Conservation (phyloP, 2,113 vertebrate species). For the Psilopogon haemacephalus region DNA sequence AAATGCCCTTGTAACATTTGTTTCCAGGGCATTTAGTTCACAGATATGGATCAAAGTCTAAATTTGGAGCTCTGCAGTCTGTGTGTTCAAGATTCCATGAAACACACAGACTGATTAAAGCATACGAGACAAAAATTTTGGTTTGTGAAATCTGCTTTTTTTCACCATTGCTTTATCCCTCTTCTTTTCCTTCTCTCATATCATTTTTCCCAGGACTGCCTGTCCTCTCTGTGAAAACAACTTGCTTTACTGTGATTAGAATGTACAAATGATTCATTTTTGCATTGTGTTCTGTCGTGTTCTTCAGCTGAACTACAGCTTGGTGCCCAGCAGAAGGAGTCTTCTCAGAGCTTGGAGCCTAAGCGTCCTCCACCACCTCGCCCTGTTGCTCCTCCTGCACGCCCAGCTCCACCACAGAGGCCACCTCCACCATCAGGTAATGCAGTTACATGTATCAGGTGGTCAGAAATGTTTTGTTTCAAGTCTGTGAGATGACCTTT, state of each 20-base stretch:
- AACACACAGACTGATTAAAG: neutral
- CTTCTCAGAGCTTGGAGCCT: constrained; percentile 79
- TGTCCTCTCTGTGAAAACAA: neutral
- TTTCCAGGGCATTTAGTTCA: neutral
- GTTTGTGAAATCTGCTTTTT: neutral
- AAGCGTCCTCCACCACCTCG: constrained; percentile 91
- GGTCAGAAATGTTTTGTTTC: neutral
- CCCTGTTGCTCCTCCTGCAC: constrained; percentile 85
- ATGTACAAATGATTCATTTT: neutral
- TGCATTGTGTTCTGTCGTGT: neutral
- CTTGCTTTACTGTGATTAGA: neutral
- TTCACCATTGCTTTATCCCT: neutral
- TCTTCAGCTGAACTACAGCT: constrained; percentile 78
- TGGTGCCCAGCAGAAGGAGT: constrained; percentile 75
- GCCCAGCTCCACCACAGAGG: constrained; percentile 91
- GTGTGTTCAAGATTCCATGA: neutral
- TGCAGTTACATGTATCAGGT: rapidly evolving
- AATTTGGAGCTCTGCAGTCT: neutral
- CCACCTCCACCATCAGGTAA: constrained; percentile 96
- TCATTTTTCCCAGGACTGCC: neutral
- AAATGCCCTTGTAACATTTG: neutral
- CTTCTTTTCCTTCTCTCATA: neutral
- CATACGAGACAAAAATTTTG: neutral
- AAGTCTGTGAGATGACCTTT: neutral
- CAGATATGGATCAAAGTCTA: neutral